phyloP scores from a whole-genome alignment of 2,888 invertebrate genomes.

The Stenichneumon culpator region DNA sequence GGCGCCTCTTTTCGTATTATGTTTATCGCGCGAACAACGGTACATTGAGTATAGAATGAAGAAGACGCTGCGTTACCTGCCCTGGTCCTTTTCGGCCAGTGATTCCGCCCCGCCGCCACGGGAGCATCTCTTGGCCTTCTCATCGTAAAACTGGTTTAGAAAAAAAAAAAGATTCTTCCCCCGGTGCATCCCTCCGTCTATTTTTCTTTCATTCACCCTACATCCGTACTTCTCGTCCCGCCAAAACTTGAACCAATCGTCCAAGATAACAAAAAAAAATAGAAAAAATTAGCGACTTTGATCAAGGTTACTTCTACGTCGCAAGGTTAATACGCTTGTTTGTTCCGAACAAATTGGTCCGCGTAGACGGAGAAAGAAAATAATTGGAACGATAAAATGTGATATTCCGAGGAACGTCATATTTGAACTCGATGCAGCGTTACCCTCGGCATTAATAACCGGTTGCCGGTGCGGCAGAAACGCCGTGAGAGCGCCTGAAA shows the following conservation, averaged over 20 bases:
- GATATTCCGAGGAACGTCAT: slow-evolving; percentile 38
- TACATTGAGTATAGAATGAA: slow-evolving; percentile 81
- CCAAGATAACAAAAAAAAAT: neutral
- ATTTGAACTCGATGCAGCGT: slow-evolving; percentile 41
- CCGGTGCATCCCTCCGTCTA: slow-evolving; percentile 1
- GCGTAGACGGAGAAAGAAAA: neutral
- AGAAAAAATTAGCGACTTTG: neutral
- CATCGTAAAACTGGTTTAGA: slow-evolving; percentile 84
- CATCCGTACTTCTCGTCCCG: neutral
- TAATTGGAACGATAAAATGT: slow-evolving; percentile 23
- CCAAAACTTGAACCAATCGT: neutral
- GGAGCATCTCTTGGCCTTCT: slow-evolving; percentile 49
- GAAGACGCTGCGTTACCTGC: slow-evolving; percentile 69
- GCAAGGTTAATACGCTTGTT: neutral
- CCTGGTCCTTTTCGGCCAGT: slow-evolving; percentile 28
- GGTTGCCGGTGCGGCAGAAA: slow-evolving; percentile 46
- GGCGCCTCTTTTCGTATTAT: slow-evolving; percentile 48
- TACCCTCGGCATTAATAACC: slow-evolving; percentile 51
- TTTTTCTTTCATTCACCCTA: slow-evolving; percentile 54
- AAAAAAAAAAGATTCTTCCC: slow-evolving; percentile 55
- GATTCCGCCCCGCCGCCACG: slow-evolving; percentile 3
- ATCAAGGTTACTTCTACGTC: neutral
- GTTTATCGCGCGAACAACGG: slow-evolving; percentile 78
- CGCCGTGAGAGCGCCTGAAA: neutral
- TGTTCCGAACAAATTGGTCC: neutral